Evolutionary conservation across 1,140 invertebrate species (phyloP).

Genomic region (Chrysopa pallens): DNA sequence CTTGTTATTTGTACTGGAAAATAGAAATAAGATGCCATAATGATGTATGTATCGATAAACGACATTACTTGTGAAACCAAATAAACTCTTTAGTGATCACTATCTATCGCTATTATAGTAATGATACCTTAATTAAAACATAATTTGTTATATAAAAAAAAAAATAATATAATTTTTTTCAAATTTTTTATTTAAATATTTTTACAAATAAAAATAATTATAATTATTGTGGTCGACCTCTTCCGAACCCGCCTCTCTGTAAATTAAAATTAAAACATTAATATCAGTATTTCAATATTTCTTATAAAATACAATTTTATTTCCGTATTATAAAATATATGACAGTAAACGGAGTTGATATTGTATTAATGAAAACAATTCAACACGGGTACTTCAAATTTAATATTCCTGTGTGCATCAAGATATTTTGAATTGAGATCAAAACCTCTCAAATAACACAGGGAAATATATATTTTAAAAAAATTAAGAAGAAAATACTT

Average conservation of each 20-base stretch:
- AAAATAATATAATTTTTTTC: no score
- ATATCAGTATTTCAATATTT: background rate
- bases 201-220: no score
- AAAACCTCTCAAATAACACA: slow-evolving; percentile 8
- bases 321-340: background rate
- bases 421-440: slow-evolving; percentile 8
- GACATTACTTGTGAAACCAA: no score
- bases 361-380: background rate
- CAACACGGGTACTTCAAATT: background rate
- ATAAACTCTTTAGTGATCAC: no score
- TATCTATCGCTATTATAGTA: no score
- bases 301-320: background rate
- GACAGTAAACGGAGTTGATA: background rate
- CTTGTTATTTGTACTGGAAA: no score
- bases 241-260: slow-evolving; percentile 27
- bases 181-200: no score
- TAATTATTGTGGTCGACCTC: slow-evolving; percentile 20
- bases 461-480: no score
- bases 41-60: no score
- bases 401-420: background rate
- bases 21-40: no score
- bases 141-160: no score
- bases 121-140: no score
- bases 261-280: slow-evolving; percentile 10
- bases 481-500: slow-evolving; percentile 24